Evolutionary conservation across 2,888 invertebrate species (phyloP).

Genomic region (Myathropa florea): DNA sequence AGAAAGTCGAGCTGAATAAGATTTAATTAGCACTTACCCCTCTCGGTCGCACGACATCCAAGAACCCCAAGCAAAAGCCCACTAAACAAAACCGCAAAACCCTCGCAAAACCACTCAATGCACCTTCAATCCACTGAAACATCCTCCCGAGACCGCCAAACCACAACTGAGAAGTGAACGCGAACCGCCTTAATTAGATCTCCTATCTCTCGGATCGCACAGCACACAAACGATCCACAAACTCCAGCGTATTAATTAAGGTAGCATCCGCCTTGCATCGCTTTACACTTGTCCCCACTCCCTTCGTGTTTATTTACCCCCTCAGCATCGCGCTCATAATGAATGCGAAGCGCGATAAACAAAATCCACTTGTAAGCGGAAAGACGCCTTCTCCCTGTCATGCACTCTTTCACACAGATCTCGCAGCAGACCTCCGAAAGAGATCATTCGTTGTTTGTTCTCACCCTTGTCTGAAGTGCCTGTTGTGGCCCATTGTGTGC

Average conservation of each 20-base stretch:
- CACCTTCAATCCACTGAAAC: slow-evolving; percentile 44
- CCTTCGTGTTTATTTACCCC: slow-evolving; percentile 22
- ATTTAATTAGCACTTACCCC: slow-evolving; percentile 17
- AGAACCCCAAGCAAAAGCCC: slow-evolving; percentile 25
- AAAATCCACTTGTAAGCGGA: slow-evolving; percentile 43
- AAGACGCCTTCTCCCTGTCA: slow-evolving; percentile 23
- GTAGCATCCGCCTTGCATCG: slow-evolving; percentile 62
- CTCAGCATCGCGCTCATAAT: slow-evolving; percentile 37
- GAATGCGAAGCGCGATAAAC: slow-evolving; percentile 49
- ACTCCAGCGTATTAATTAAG: slow-evolving; percentile 47
- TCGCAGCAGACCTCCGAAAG: slow-evolving; percentile 48
- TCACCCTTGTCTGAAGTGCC: slow-evolving; percentile 57
- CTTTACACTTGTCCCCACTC: slow-evolving; percentile 38
- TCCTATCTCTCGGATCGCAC: slow-evolving; percentile 50
- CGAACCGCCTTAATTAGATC: slow-evolving; percentile 44
- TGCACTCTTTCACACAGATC: neutral
- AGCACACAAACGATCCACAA: slow-evolving; percentile 31
- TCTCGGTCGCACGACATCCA: neutral
- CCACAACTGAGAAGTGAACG: slow-evolving; percentile 57
- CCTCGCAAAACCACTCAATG: slow-evolving; percentile 4
- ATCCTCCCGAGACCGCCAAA: slow-evolving; percentile 50
- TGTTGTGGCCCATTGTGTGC: neutral
- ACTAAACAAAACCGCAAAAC: slow-evolving; percentile 37
- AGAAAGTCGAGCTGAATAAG: neutral
- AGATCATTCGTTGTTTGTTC: slow-evolving; percentile 49